Percentiles rank a stretch among this genome's conserved stretches.
These are phyloP conservation scores for Bradypus variegatus DNA, from an alignment of 2,797 vertebrate genomes.

Conservation along the genomic window DNA sequence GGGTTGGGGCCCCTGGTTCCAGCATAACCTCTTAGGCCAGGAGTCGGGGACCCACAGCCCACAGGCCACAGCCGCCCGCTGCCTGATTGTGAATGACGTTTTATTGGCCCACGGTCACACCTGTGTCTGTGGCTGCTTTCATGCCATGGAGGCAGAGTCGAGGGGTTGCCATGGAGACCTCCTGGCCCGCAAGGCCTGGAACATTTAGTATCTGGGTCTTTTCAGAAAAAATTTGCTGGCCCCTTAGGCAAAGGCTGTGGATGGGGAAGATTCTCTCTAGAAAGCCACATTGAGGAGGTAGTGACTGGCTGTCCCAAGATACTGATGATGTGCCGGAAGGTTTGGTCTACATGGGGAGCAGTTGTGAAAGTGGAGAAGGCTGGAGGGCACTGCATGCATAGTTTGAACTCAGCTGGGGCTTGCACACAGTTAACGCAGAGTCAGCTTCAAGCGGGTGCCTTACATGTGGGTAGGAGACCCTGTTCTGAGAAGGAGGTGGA, in stretches of 20 bases:
- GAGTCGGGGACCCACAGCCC: background rate
- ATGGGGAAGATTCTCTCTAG: background rate
- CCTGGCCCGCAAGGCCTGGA: background rate
- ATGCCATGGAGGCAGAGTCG: no score
- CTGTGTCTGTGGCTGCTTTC: background rate
- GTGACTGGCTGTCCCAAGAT: background rate
- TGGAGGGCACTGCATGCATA: accelerated
- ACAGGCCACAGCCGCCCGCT: background rate
- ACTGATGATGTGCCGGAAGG: background rate
- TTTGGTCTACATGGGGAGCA: background rate
- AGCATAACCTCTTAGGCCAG: background rate
- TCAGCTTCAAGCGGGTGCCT: background rate
- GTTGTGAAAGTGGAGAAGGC: background rate
- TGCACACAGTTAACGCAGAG: background rate
- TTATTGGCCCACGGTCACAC: background rate
- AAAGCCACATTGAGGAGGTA: background rate
- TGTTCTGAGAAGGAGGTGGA: background rate
- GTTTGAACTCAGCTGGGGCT: background rate
- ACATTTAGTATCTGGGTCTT: background rate
- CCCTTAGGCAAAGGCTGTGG: background rate
- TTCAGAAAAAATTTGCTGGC: background rate
- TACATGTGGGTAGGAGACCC: background rate
- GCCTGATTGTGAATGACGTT: background rate
- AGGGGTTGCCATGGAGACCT: background rate
- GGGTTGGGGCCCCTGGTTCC: background rate